These are phyloP conservation scores for Steinernema feltiae DNA, from an alignment of 1,140 invertebrate species.

Conservation along the genomic window DNA sequence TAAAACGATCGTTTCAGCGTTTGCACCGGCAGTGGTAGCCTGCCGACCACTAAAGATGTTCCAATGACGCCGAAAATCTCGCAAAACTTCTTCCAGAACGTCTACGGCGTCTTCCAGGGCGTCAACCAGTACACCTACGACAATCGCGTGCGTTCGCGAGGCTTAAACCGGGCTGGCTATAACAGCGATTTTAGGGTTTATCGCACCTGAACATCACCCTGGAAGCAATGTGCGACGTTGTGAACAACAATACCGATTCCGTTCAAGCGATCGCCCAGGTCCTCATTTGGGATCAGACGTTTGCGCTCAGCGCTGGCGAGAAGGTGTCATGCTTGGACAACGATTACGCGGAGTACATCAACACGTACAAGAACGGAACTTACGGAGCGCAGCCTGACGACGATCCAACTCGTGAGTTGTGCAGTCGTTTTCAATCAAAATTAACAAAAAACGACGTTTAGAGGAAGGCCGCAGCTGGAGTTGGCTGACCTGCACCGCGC, in stretches of 20 bases:
- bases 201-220: neutral
- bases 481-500: constrained; percentile 88
- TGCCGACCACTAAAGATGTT: no score
- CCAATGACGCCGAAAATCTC: constrained; percentile 19
- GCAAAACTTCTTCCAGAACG: constrained; percentile 33
- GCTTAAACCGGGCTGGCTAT: neutral
- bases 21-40: no score
- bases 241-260: neutral
- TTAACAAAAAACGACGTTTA: neutral
- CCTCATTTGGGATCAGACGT: no score
- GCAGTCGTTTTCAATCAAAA: neutral
- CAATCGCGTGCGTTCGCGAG: neutral
- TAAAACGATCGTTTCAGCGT: constrained; percentile 16
- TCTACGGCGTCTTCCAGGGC: constrained; percentile 32
- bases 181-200: neutral
- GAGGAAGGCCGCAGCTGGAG: constrained; percentile 68
- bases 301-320: no score
- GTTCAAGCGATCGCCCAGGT: neutral
- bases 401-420: neutral
- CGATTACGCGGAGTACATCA: neutral
- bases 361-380: neutral
- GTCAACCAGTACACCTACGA: constrained; percentile 36
- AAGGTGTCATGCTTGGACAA: neutral
- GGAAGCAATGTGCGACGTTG: neutral
- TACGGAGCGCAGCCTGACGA: neutral